Percentiles rank a stretch among this genome's conserved stretches.
Conservation (phyloP, 2,113 vertebrate species). For the Labrus mixtus region DNA sequence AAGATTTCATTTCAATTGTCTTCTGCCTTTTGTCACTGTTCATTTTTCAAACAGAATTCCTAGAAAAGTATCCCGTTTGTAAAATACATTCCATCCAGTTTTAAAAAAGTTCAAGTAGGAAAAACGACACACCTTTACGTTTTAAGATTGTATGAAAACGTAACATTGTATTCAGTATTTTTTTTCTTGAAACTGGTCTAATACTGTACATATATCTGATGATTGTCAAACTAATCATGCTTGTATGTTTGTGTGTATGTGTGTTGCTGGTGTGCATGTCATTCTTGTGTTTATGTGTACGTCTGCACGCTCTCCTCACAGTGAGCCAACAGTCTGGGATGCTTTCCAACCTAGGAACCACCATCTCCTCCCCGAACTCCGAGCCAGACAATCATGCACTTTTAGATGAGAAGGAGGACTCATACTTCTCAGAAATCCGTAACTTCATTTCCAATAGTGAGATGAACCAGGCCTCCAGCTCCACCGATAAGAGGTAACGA, state of each 20-base stretch:
- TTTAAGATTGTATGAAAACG: no score
- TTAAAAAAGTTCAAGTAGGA: not conserved
- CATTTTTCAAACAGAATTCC: no score
- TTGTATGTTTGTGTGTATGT: constrained; percentile 35
- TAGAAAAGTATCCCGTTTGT: not conserved
- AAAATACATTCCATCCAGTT: not conserved
- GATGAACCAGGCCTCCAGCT: constrained; percentile 90
- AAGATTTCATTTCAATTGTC: no score
- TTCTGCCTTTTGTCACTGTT: no score
- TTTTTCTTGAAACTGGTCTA: constrained; percentile 9
- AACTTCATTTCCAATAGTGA: constrained; percentile 99
- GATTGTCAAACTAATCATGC: constrained; percentile 49
- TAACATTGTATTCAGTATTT: not conserved
- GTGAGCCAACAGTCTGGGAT: constrained; percentile 98
- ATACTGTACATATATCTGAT: constrained; percentile 18
- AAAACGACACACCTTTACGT: not conserved
- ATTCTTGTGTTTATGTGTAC: constrained; percentile 32
- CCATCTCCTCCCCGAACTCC: constrained; percentile 94
- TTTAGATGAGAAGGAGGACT: constrained; percentile 99
- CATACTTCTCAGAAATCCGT: constrained; percentile 99
- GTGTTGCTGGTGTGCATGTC: constrained; percentile 23
- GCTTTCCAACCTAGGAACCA: constrained; percentile 90
- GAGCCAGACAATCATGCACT: constrained; percentile 99
- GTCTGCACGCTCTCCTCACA: constrained; percentile 66
- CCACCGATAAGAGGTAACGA: constrained; percentile 92